Evolutionary conservation across 1,140 invertebrate species (phyloP), one percentile per base, ranked within the genome.

Genomic region (Lycorma delicatula): DNA sequence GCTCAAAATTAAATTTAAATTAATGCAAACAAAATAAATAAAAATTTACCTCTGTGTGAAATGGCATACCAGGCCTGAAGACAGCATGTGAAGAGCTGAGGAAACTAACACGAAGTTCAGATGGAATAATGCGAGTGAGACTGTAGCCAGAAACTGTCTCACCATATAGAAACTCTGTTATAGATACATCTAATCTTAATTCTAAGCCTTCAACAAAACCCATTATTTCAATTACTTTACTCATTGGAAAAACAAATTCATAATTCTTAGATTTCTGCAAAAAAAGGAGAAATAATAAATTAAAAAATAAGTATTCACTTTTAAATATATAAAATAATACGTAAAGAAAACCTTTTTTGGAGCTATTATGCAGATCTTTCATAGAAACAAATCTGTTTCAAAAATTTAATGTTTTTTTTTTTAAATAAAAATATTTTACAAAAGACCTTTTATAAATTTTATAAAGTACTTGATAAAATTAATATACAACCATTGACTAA

Each of bases 31-130:
- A n/a, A 23, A 51, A 47, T 16, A 55, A 56, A 44, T 13, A 56
- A 27, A 1, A 47, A 65, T 75, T 72, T 66, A 81, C 77, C 61
- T 77, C 68, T 20, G 70, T 64, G 23, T 71, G 70, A 58, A 80
- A 73, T 1, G 74, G 70, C 64, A 79, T 74, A 56, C 76, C 75
- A 3, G 81, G 81, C 65, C 77, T 81, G 63, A 82, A 84, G 26
- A 78, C 69, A 36, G 75, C 64, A 1, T 78, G 74, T 36, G 65
- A 66, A 27, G 72, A 66, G 22, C 78, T 79, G 2, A 83, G 66
- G 66, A 82, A 82, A 26, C 70, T 66, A 3, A 84, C 56, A 41
- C 68, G 67, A 5, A 79, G 57, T 9, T 66, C 65, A 11, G 72
- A 70, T 28, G 71, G 69, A 51, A 79, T 75, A 6, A 83, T 71